Evolutionary conservation across 2,113 vertebrate species (phyloP).

Genomic region (Notarius lentiginosus): DNA sequence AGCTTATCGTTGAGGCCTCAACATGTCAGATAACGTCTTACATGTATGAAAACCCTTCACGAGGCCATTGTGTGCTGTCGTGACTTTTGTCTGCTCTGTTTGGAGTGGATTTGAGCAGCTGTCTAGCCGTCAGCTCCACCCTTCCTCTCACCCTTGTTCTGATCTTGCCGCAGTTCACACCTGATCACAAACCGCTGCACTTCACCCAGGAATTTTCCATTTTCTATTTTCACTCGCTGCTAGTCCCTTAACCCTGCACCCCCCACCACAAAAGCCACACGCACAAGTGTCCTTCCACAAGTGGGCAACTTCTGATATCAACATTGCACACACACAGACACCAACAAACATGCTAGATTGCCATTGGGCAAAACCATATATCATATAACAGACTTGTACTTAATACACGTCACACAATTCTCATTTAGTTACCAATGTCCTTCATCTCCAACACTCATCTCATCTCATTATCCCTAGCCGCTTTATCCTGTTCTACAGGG

Average conservation of each 20-base stretch:
- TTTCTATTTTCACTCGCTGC: conserved; percentile 74
- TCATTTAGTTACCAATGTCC: background rate
- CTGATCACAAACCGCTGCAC: conserved; percentile 75
- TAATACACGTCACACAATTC: background rate
- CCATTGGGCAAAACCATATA: background rate
- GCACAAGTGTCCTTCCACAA: conserved; percentile 56
- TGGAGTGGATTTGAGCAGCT: conserved; percentile 61
- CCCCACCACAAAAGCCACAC: conserved; percentile 46
- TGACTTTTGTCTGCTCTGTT: conserved; percentile 34
- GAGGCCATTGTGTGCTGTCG: background rate
- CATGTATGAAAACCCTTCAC: background rate
- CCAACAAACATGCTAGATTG: background rate
- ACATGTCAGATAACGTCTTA: background rate
- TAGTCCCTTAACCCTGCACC: conserved; percentile 35
- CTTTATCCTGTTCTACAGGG: too few relatives aligned
- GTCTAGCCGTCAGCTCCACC: conserved; percentile 56
- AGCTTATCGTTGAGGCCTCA: background rate
- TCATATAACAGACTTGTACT: background rate
- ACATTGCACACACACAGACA: conserved; percentile 41
- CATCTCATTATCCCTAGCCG: too few relatives aligned
- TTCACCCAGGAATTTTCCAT: conserved; percentile 79
- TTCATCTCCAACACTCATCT: background rate
- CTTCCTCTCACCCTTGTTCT: conserved; percentile 56
- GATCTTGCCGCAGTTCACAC: conserved; percentile 73
- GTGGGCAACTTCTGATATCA: conserved; percentile 57